Conservation (phyloP, 2,113 vertebrate genomes). For the Physeter macrocephalus region DNA sequence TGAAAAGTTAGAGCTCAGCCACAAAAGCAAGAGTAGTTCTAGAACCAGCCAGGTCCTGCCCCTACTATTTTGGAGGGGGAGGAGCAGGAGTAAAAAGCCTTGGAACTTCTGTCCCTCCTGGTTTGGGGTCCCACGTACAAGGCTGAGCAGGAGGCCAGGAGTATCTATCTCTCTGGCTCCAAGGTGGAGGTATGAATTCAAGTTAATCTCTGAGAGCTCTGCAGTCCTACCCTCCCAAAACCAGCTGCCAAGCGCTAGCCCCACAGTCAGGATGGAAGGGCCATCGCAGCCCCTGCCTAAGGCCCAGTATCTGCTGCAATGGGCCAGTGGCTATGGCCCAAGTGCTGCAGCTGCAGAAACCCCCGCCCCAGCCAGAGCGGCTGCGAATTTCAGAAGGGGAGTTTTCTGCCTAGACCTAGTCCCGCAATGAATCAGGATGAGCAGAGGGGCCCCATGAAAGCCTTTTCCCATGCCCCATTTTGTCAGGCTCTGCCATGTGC, state of each 20-base stretch:
- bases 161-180: background rate
- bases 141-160: background rate
- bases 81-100: background rate
- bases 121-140: background rate
- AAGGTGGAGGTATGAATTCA: background rate
- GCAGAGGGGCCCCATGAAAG: background rate
- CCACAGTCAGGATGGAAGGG: background rate
- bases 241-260: background rate
- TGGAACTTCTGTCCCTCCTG: background rate
- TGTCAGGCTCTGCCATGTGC: background rate
- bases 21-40: background rate
- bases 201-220: background rate
- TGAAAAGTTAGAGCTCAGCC: background rate
- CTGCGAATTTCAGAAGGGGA: background rate
- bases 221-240: background rate
- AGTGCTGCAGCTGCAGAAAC: background rate
- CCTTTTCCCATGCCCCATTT: background rate
- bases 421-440: conserved; percentile 28
- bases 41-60: background rate
- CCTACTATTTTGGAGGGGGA: background rate
- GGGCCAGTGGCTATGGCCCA: background rate
- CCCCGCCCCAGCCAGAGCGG: background rate
- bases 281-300: too few relatives aligned
- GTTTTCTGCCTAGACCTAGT: background rate
- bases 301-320: background rate